These are phyloP conservation scores for Mycteria americana DNA, from an alignment of 2,797 vertebrate genomes.

Conservation along the genomic window DNA sequence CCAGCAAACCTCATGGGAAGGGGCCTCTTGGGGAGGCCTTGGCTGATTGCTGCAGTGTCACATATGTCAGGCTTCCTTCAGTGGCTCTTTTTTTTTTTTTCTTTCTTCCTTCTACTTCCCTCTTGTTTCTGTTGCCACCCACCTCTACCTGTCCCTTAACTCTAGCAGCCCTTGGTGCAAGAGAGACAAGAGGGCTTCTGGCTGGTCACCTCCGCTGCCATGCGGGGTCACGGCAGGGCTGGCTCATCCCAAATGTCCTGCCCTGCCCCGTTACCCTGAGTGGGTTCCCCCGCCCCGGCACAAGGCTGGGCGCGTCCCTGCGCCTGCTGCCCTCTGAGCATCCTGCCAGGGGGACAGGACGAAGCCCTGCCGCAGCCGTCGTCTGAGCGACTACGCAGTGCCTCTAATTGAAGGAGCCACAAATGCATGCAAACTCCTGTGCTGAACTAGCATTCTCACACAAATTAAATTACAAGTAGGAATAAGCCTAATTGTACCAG, in stretches of 20 bases:
- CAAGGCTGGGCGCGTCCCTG: neutral
- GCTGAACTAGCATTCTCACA: neutral
- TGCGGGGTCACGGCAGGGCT: neutral
- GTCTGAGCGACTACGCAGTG: neutral
- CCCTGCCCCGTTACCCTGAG: neutral
- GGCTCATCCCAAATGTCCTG: neutral
- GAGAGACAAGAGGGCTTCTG: neutral
- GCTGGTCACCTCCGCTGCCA: neutral
- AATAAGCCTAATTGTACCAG: neutral
- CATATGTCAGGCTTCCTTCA: neutral
- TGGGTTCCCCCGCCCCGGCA: too few species aligned
- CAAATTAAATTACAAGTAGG: neutral
- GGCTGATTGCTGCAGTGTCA: neutral
- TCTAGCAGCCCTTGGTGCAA: neutral
- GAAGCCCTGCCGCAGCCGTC: rapidly evolving
- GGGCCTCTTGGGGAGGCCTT: too few species aligned
- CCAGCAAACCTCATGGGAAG: neutral
- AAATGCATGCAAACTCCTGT: neutral
- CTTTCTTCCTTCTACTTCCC: neutral
- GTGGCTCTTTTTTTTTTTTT: too few species aligned
- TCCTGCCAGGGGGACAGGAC: rapidly evolving
- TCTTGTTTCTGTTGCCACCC: neutral
- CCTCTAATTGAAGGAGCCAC: neutral
- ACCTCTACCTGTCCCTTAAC: neutral
- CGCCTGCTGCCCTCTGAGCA: neutral